Base-by-base conservation (phyloP, 1,140 invertebrate species). In the Tetramorium parvispinum region DNA sequence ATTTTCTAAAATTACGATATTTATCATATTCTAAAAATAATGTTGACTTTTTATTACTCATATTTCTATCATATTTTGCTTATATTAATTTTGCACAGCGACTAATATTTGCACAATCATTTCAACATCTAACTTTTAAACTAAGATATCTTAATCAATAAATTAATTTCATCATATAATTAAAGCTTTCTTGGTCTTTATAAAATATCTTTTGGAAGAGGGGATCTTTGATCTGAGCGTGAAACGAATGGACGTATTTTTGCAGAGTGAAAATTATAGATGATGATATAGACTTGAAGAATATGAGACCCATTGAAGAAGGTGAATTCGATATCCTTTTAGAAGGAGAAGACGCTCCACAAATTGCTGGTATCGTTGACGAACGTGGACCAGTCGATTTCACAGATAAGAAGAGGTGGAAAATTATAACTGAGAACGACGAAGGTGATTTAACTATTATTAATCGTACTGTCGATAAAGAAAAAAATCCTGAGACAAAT, bases 321-420 rank as follows among this genome's bases (percentile, higher is more conserved):
- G 96, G 97, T 85, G 97, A 98, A 89, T 95, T 97, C 63, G 97
- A 98, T 82, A 95, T 98, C 8, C 93, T 96, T 46, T 96, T 96
- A 49, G 94, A 96, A 27, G 97, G 96, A 37, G 98, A 99, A 92
- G 98, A 99, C 95, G 98, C 97, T 0, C 98, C 98, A 7, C 97
- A 98, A 93, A 97, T 99, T 89, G 98, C 97, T n/a, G 98, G 97
- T 49, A 96, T 99, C 85, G 96, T 99, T 65, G 98, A 99, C 94
- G 98, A 99, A 63, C 96, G 98, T 89, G 97, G 97, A 18, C 96
- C 96, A 43, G 96, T 97, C 89, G 93, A 98, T 94, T 96, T 89
- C 91, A 96, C 86, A 96, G 98, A 95, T 94, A 97, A 94, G 75
- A 96, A 96, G 81, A 97, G 97, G 92, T 98, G 98, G 98, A 97